These are phyloP conservation scores for Cryptocephalus primarius DNA, from an alignment of 2,888 invertebrate genomes.

Conservation along the genomic window DNA sequence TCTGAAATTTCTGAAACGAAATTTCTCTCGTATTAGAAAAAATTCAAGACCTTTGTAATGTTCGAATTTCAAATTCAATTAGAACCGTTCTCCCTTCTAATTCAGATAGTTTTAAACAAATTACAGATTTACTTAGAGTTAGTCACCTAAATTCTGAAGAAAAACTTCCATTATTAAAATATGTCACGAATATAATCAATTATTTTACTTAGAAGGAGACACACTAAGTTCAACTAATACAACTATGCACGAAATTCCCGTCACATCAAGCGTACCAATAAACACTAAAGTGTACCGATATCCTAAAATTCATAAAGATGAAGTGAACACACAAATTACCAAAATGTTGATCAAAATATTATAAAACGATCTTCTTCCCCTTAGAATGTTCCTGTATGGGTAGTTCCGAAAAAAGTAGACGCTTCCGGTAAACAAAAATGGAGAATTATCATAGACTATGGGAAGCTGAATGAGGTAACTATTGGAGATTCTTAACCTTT, in stretches of 20 bases:
- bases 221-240: conserved; percentile 14
- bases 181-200: conserved; percentile 16
- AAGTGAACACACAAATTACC: conserved; percentile 20
- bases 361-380: conserved; percentile 5
- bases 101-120: conserved; percentile 2
- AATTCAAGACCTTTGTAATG: no score
- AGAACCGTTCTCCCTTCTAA: background rate
- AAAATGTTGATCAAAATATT: conserved; percentile 11
- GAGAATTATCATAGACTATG: conserved; percentile 12
- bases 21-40: background rate
- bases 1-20: no score
- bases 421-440: conserved; percentile 10
- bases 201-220: conserved; percentile 18
- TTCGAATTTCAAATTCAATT: no score
- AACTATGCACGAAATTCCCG: conserved; percentile 15
- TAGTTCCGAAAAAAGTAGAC: conserved; percentile 23
- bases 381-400: conserved; percentile 7
- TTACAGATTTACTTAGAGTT: background rate
- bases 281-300: conserved; percentile 15
- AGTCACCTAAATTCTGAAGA: conserved; percentile 20
- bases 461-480: conserved; percentile 24
- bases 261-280: conserved; percentile 5
- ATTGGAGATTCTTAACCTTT: conserved; percentile 27
- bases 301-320: conserved; percentile 22
- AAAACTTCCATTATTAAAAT: conserved; percentile 12